phyloP scores from a whole-genome alignment of 2,888 invertebrate genomes.

The Idaea dimidiata region DNA sequence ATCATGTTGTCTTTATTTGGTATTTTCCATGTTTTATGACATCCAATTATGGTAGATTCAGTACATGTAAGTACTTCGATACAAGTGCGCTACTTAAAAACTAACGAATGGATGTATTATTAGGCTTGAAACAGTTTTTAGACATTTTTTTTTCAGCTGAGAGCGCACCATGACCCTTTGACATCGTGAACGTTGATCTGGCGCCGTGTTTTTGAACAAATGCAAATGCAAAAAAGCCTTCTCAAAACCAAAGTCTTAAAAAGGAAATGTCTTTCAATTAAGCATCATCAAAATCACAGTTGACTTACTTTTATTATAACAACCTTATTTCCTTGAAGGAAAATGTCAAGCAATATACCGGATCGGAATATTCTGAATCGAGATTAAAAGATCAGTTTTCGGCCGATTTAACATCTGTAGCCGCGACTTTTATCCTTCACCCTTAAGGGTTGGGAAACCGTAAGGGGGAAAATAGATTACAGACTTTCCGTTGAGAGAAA shows the following conservation, averaged over 20 bases:
- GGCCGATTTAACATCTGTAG: conserved; percentile 17
- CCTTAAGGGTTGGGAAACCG: conserved; percentile 1
- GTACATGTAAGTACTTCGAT: no score
- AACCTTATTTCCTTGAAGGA: background rate
- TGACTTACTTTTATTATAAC: background rate
- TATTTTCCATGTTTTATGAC: no score
- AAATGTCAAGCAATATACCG: background rate
- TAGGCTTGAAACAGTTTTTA: no score
- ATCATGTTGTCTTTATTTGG: no score
- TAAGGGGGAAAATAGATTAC: background rate
- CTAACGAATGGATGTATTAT: no score
- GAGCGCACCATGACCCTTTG: no score
- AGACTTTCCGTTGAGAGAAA: background rate
- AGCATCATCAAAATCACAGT: background rate
- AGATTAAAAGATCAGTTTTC: conserved; percentile 22
- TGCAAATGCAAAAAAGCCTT: background rate
- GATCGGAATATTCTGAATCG: conserved; percentile 2
- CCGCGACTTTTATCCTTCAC: background rate
- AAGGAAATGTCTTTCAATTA: background rate
- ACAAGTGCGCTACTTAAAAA: no score
- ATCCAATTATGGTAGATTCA: no score
- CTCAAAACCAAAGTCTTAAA: background rate
- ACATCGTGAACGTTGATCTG: no score
- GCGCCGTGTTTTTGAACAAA: no score
- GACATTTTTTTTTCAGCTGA: no score